Base-by-base conservation (phyloP, 2,888 invertebrate genomes). In the Sphaerophoria taeniata region DNA sequence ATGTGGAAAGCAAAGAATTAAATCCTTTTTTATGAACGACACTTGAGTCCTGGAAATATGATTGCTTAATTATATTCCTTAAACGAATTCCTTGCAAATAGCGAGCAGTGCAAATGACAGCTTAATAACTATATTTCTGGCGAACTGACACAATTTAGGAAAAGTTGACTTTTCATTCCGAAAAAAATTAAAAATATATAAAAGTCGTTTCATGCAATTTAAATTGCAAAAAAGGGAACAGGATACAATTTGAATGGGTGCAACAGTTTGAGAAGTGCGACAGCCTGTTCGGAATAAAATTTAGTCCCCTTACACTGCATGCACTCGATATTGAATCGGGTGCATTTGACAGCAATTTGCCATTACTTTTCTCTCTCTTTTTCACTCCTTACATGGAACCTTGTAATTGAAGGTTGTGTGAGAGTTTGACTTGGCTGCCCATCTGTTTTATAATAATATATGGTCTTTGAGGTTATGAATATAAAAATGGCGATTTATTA, bases 281-380 rank as follows among this genome's bases (percentile, higher is more conserved):
- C 36, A 14, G 43, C 45, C 34, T 7, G 60, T 60, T 39, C 14
- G 36, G 61, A 71, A 67, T 24, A 24, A 24, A 24, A 24, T 24
- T 2, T 1, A 24, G 24, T 24, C 24, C 24, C 24, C 24, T 24
- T 24, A 24, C 24, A 24, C 24, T 24, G 24, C 24, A 24, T 24
- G 24, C 24, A 24, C 24, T 24, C 24, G 24, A 24, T 24, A 24
- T 24, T 24, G 24, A 24, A 69, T 82, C 70, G 47, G 61, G 16
- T 83, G 78, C 65, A 74, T 65, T 67, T 73, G 85, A 63, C 76
- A 81, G 76, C 61, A 76, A 76, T 63, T 84, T 75, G 60, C 75
- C 14, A 76, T 75, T 67, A 67, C 43, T 47, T 49, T 9, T 34
- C 55, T 12, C 55, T 58, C 33, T 45, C 9, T 53, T 11, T 11